Conservation (phyloP, 2,113 vertebrate species). For the Cranoglanis bouderius region DNA sequence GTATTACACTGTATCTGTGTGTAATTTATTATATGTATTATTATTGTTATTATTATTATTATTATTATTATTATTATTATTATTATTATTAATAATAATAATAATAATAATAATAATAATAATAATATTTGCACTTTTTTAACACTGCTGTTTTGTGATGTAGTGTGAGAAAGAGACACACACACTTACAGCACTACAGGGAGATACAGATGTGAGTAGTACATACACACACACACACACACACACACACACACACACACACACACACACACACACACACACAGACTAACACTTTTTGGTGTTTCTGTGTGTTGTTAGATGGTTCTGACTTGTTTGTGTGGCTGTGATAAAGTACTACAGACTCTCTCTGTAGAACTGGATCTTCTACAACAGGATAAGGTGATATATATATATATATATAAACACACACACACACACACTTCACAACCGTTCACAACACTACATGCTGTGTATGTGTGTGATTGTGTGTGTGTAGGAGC, state of each 20-base stretch:
- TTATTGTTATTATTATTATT: background rate
- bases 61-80: background rate
- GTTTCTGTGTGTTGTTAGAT: slow-evolving; percentile 32
- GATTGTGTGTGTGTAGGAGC: slow-evolving; percentile 68
- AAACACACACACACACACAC: slow-evolving; percentile 8
- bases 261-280: background rate
- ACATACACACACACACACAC: background rate
- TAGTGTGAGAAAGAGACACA: slow-evolving; percentile 59
- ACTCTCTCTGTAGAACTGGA: slow-evolving; percentile 37
- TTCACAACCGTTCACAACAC: background rate
- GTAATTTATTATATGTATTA: background rate
- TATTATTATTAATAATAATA: background rate
- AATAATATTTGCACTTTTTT: background rate
- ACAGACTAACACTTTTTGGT: background rate
- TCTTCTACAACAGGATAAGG: slow-evolving; percentile 49
- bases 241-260: slow-evolving; percentile 7
- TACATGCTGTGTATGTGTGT: background rate
- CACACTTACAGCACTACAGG: slow-evolving; percentile 69
- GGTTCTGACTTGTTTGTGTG: slow-evolving; percentile 54
- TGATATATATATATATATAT: background rate
- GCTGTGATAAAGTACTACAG: slow-evolving; percentile 55
- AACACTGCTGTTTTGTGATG: background rate
- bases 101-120: background rate
- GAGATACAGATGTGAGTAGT: slow-evolving; percentile 76
- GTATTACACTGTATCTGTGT: background rate